A percentile compares a stretch with the other conserved stretches of the same genome.
Conservation (phyloP, 2,113 vertebrate genomes). For the Channa maculata region DNA sequence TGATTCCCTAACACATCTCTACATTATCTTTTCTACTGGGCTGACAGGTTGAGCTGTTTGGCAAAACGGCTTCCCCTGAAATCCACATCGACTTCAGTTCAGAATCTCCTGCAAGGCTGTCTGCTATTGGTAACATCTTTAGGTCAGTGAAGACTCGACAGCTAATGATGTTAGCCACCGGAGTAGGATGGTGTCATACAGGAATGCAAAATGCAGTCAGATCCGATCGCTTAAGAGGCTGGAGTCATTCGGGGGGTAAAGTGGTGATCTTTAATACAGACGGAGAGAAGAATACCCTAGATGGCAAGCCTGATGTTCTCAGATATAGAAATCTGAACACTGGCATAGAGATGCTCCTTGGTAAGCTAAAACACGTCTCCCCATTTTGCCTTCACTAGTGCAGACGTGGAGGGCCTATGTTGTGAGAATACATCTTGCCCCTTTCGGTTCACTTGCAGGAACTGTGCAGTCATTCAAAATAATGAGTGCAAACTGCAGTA, state of each 20-base stretch:
- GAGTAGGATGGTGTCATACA: conserved; percentile 48
- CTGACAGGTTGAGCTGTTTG: conserved; percentile 48
- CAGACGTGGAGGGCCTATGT: conserved; percentile 53
- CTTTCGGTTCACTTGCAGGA: conserved; percentile 54
- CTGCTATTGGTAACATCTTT: conserved; percentile 48
- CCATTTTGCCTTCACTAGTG: conserved; percentile 46
- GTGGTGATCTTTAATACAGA: conserved; percentile 42
- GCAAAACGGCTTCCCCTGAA: conserved; percentile 21
- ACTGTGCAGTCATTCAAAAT: conserved; percentile 71
- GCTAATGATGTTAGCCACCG: conserved; percentile 44
- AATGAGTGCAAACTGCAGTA: conserved; percentile 59
- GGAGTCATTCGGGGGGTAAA: conserved; percentile 52
- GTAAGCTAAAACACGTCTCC: conserved; percentile 55
- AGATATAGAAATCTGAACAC: conserved; percentile 48
- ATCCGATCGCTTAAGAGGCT: conserved; percentile 33
- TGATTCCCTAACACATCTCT: conserved; percentile 17
- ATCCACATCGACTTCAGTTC: conserved; percentile 32
- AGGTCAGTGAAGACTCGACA: conserved; percentile 57
- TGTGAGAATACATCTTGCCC: conserved; percentile 57
- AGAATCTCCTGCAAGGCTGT: conserved; percentile 39
- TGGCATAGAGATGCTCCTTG: conserved; percentile 44
- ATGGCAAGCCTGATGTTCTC: conserved; percentile 46
- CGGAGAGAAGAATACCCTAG: conserved; percentile 34
- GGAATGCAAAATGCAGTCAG: conserved; percentile 32
- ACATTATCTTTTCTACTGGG: conserved; percentile 41